Conservation (phyloP, 2,113 vertebrate genomes). For the Gadus macrocephalus region DNA sequence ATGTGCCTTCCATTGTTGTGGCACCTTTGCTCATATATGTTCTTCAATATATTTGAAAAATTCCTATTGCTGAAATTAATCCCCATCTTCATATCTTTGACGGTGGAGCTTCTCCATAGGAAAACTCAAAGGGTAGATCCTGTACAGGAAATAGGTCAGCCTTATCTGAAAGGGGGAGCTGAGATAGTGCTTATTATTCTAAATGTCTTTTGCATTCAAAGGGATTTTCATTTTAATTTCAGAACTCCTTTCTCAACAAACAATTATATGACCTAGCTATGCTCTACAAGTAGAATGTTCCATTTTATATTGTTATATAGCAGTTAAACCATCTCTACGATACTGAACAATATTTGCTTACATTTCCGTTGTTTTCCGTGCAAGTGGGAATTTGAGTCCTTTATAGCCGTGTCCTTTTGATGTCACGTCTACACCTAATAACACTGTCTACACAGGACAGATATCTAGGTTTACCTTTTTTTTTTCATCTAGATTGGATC, state of each 20-base stretch:
- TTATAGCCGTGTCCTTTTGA: constrained; percentile 38
- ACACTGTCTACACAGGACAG: no score
- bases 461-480: no score
- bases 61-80: background rate
- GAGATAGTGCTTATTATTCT: constrained; percentile 56
- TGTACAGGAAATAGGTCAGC: constrained; percentile 45
- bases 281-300: no score
- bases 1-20: no score
- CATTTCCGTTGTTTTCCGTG: background rate
- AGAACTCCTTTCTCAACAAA: constrained; percentile 21
- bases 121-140: constrained; percentile 37
- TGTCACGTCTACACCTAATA: constrained; percentile 38
- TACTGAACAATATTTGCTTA: background rate
- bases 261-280: background rate
- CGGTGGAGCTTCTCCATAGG: constrained; percentile 19
- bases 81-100: constrained; percentile 13
- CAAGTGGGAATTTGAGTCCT: constrained; percentile 40
- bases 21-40: background rate
- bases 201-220: constrained; percentile 47
- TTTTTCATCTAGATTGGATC: no score
- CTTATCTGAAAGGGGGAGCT: constrained; percentile 53
- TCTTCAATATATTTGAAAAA: background rate
- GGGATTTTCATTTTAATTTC: constrained; percentile 35
- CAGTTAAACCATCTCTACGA: no score
- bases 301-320: no score